Percentiles rank a stretch among this genome's conserved stretches.
Evolutionary conservation across 2,797 vertebrate genomes (phyloP).

Genomic region (Rousettus madagascariensis): DNA sequence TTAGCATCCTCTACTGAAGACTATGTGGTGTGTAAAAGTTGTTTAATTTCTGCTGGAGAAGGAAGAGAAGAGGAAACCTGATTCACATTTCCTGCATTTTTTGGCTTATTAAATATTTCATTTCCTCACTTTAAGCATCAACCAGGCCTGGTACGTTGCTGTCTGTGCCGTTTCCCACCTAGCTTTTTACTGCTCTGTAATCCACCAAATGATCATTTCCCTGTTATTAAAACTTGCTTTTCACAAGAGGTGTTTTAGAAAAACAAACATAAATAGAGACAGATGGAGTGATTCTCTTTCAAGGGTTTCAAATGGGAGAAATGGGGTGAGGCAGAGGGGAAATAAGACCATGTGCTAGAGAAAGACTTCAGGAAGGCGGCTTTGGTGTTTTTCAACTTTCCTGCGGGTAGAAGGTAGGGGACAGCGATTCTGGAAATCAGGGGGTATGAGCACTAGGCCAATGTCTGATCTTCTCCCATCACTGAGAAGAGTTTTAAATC

Average conservation of each 20-base stretch:
- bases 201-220: slow-evolving; percentile 63
- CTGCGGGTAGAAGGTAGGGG: background rate
- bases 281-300: background rate
- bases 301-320: slow-evolving; percentile 7
- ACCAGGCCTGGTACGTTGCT: slow-evolving; percentile 63
- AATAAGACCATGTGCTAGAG: background rate
- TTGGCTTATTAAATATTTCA: slow-evolving; percentile 80
- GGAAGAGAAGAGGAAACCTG: slow-evolving; percentile 74
- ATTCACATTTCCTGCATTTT: slow-evolving; percentile 68
- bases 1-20: slow-evolving; percentile 87
- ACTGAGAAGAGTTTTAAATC: background rate
- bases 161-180: slow-evolving; percentile 59
- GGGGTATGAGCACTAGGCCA: background rate
- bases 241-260: slow-evolving; percentile 45
- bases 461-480: background rate
- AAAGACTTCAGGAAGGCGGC: background rate
- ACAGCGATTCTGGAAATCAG: background rate
- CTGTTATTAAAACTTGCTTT: slow-evolving; percentile 77
- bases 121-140: slow-evolving; percentile 68
- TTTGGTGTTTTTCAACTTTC: background rate
- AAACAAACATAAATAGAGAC: slow-evolving; percentile 40
- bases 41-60: slow-evolving; percentile 87
- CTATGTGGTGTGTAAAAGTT: slow-evolving; percentile 85
- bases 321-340: background rate
- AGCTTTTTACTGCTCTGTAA: slow-evolving; percentile 63